Evolutionary conservation across 2,888 invertebrate genomes (phyloP), one percentile per base, ranked within the genome.

Genomic region (Aphelenchoides bicaudatus): DNA sequence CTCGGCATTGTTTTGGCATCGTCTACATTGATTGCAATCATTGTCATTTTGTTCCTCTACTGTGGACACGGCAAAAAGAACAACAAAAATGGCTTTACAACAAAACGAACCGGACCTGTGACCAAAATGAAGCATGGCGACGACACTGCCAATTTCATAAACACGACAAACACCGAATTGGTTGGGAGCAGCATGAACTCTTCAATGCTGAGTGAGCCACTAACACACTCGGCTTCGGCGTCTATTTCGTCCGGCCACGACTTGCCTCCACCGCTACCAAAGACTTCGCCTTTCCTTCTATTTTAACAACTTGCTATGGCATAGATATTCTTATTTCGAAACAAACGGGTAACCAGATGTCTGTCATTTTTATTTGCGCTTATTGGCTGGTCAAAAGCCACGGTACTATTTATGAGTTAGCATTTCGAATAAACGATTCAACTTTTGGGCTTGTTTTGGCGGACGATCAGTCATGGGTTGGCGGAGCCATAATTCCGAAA

Each of bases 11-110:
- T 77, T 5, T 65, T 77, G 19, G 49, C 67, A 4, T 64, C 70
- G 16, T 71, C 68, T 16, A 51, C 67, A 2, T 27, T 71, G 3
- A 60, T 74, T n/a, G 58, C 65, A 6, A 48, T 65, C 5, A 23
- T 77, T n/a, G 43, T 77, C 25, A 61, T 71, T 8, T 56, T 62
- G n/a, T 58, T 71, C 25, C 52, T 74, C 39, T 75, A 72, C 52
- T 75, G 66, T 54, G 58, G 67, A n/a, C 61, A 65, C 4, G 56
- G 52, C 31, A 63, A 65, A 46, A 61, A 59, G 50, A 70, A 13
- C 34, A n/a, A 43, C 10, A 43, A 43, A n/a, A 43, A 19, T 19
- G 43, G 21, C 10, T n/a, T n/a, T n/a, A 43, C 8, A 6, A 43
- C 43, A 43, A 43, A 43, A n/a, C 43, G 43, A 6, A 25, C 25